Evolutionary conservation across 2,797 vertebrate genomes (phyloP).

Genomic region (Luscinia megarhynchos): DNA sequence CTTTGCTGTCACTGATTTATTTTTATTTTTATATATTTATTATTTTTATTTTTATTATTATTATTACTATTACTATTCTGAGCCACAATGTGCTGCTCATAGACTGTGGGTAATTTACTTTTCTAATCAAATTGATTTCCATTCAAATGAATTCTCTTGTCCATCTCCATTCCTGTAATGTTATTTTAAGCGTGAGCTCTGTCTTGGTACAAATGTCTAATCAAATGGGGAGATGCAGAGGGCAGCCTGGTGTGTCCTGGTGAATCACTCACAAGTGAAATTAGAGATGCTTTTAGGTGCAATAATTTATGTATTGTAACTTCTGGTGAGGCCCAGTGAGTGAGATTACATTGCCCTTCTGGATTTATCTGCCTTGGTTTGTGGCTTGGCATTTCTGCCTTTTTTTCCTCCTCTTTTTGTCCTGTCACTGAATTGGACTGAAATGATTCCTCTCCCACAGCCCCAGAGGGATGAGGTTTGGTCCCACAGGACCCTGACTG

Average conservation of each 20-base stretch:
- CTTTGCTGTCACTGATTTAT: neutral
- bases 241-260: conserved; percentile 21
- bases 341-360: conserved; percentile 1
- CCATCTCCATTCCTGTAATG: conserved; percentile 72
- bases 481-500: rapidly evolving
- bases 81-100: conserved; percentile 22
- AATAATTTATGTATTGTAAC: conserved; percentile 47
- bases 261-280: conserved; percentile 46
- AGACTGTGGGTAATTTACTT: conserved; percentile 38
- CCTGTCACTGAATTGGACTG: neutral
- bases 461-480: neutral
- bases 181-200: conserved; percentile 59
- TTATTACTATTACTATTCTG: neutral
- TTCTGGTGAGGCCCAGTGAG: neutral
- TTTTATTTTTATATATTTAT: neutral
- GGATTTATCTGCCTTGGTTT: conserved; percentile 10
- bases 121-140: conserved; percentile 75
- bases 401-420: rapidly evolving
- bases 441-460: neutral
- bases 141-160: conserved; percentile 56
- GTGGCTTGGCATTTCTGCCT: neutral
- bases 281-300: conserved; percentile 60
- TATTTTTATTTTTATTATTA: neutral
- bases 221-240: conserved; percentile 53
- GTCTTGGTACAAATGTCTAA: conserved; percentile 51